Conservation (phyloP, 2,888 invertebrate genomes). For the Frankliniella intonsa region DNA sequence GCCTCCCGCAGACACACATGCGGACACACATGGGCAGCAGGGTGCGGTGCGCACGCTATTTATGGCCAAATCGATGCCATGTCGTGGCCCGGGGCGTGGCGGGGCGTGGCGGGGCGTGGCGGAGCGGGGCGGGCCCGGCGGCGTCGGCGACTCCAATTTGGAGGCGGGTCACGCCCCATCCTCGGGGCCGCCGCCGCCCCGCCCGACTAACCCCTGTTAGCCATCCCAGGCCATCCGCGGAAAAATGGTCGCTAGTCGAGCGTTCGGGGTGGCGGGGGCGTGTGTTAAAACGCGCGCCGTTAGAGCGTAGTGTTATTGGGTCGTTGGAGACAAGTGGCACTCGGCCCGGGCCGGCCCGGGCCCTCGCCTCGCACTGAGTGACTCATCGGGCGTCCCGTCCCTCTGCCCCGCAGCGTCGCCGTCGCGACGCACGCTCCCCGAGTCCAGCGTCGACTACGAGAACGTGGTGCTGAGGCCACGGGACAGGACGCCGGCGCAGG, state of each 20-base stretch:
- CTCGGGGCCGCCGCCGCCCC: background rate
- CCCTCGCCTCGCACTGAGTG: too few species aligned
- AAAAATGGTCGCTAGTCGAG: background rate
- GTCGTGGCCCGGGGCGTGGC: background rate
- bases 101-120: background rate
- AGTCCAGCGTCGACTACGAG: conserved; percentile 68
- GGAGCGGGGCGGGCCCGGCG: background rate
- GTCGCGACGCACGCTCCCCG: conserved; percentile 49
- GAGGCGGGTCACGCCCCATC: background rate
- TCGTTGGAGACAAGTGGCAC: background rate
- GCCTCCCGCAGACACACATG: too few species aligned
- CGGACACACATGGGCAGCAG: background rate
- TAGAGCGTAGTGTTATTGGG: too few species aligned
- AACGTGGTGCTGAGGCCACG: conserved; percentile 46
- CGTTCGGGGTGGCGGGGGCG: background rate
- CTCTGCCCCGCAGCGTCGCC: background rate
- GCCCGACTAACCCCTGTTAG: background rate
- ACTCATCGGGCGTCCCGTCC: background rate
- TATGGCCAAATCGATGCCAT: conserved; percentile 9
- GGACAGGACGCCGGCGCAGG: conserved; percentile 44
- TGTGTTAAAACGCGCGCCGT: background rate
- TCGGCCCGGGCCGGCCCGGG: too few species aligned
- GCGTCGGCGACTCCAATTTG: background rate
- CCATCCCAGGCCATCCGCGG: background rate
- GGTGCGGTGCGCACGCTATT: background rate